Conservation (phyloP, 1,140 invertebrate species). For the Pararge aegeria region DNA sequence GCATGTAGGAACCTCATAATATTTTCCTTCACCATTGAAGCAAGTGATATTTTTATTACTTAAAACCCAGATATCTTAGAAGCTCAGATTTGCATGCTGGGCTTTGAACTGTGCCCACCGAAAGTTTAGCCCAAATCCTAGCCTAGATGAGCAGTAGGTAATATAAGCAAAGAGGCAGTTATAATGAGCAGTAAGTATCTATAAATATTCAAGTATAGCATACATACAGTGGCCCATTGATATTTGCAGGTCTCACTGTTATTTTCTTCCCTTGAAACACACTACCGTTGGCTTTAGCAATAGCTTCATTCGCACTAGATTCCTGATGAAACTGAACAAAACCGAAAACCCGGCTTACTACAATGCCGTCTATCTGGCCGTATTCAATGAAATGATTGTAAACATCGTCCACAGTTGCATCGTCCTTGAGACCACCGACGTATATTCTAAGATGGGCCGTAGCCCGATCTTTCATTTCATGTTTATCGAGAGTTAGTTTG, state of each 20-base stretch:
- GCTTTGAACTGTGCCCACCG: too few relatives aligned
- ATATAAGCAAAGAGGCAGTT: too few relatives aligned
- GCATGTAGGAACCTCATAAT: too few relatives aligned
- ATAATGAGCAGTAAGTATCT: too few relatives aligned
- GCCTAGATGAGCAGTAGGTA: too few relatives aligned
- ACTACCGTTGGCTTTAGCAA: conserved; percentile 84
- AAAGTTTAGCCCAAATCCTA: too few relatives aligned
- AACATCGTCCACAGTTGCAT: conserved; percentile 83
- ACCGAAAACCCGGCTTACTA: conserved; percentile 89
- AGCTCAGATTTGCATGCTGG: too few relatives aligned
- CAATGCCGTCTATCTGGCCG: conserved; percentile 84
- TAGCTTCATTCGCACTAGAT: conserved; percentile 85
- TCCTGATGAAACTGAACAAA: conserved; percentile 92
- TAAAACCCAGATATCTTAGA: too few relatives aligned
- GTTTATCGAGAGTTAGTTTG: conserved; percentile 60
- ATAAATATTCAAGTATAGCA: background rate
- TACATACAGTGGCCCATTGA: conserved; percentile 43
- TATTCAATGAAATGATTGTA: conserved; percentile 88
- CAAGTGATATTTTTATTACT: too few relatives aligned
- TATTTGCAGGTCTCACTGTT: conserved; percentile 79
- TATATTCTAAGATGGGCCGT: conserved; percentile 87
- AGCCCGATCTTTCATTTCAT: conserved; percentile 83
- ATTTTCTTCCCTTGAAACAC: conserved; percentile 86
- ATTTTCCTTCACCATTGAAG: too few relatives aligned
- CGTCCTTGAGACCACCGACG: conserved; percentile 86